Base-by-base conservation (phyloP, 2,797 vertebrate genomes). In the Argya squamiceps region DNA sequence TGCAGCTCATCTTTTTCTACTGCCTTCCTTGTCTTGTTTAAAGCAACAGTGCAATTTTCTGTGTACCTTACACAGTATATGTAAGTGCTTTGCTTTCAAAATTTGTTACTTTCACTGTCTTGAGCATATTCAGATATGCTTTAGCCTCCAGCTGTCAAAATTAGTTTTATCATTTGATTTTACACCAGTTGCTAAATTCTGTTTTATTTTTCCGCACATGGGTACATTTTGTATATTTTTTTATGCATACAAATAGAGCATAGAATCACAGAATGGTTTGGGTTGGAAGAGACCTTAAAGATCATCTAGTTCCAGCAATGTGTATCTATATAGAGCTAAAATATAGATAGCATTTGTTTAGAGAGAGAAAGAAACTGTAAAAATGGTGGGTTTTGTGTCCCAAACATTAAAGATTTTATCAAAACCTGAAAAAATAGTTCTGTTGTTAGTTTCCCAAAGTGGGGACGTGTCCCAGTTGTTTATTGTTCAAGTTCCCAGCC, bases 401-500 rank as follows among this genome's bases (percentile, higher is more conserved):
- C 18, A 58, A n/a, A 30, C 44, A 39, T 56, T 49, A 49, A 73
- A 64, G 23, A 13, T 58, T 80, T 73, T 89, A 44, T 90, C 56
- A 68, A 91, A 93, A 73, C 10, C 15, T 50, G 46, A 88, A 84
- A 50, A 86, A 78, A 34, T 39, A 17, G 2, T 62, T 87, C 15
- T 70, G 52, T 37, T 79, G 34, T 76, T 86, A 36, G 13, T 78
- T 93, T 84, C 29, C n/a, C 27, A 3, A 82, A 49, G 23, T 44
- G 32, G 92, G 74, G 63, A 55, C 82, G 39, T 60, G 59, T 91
- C 77, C 78, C 80, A 46, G 32, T 88, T 95, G 92, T 92, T 97
- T 92, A 71, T 93, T 93, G 88, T 86, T 86, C 85, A 84, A 73
- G 62, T 90, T 92, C 69, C 52, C 93, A 94, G 77, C 62, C 94